These are phyloP conservation scores for Prunella himalayana DNA, from an alignment of 2,113 vertebrate genomes.

Conservation along the genomic window DNA sequence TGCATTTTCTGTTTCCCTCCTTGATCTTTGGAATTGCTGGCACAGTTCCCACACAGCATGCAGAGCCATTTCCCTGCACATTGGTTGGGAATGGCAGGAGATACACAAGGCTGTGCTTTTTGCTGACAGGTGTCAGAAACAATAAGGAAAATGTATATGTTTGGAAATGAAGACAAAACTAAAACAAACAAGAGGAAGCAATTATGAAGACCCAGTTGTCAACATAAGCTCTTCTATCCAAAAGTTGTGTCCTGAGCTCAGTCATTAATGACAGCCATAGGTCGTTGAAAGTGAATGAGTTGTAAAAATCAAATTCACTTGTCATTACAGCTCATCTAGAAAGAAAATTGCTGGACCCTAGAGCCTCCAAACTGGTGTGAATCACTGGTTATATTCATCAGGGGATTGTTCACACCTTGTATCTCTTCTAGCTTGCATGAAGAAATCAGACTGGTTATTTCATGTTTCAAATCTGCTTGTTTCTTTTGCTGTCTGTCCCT, in stretches of 20 bases:
- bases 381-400: background rate
- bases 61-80: background rate
- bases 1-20: constrained; percentile 20
- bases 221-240: background rate
- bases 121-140: constrained; percentile 41
- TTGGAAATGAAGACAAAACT: background rate
- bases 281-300: background rate
- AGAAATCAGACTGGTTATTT: background rate
- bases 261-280: background rate
- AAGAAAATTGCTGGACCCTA: background rate
- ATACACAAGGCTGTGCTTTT: background rate
- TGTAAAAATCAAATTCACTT: background rate
- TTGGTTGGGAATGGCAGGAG: background rate
- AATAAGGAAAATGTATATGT: background rate
- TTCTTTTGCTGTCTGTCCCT: background rate
- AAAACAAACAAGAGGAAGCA: background rate
- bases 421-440: background rate
- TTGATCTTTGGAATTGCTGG: constrained; percentile 32
- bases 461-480: background rate
- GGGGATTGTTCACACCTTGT: background rate
- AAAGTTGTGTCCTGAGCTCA: background rate
- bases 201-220: background rate
- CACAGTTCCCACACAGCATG: background rate
- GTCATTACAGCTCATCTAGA: background rate
- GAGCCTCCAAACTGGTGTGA: background rate